Percentiles rank a stretch among this genome's conserved stretches.
These are phyloP conservation scores for Drosophila mayaguana DNA, from an alignment of 2,888 invertebrate genomes.

Conservation along the genomic window DNA sequence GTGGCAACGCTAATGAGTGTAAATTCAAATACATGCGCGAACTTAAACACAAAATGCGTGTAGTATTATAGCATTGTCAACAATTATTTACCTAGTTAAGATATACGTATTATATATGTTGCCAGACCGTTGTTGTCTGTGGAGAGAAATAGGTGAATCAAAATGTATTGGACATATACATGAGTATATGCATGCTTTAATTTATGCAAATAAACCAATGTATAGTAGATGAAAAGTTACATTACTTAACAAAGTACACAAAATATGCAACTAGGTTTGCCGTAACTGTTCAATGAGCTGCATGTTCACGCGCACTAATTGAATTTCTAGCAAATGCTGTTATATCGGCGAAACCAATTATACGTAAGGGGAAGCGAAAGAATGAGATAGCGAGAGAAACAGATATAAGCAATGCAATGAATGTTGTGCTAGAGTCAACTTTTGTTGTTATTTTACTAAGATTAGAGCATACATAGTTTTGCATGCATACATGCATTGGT, in stretches of 20 bases:
- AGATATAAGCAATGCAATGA: background rate
- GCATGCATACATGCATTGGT: background rate
- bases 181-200: background rate
- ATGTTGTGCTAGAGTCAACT: background rate
- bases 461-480: constrained; percentile 8
- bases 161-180: background rate
- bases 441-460: constrained; percentile 6
- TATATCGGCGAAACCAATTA: constrained; percentile 2
- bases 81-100: too few relatives aligned
- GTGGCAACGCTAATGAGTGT: too few relatives aligned
- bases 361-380: background rate
- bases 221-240: background rate
- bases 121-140: background rate
- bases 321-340: constrained; percentile 22
- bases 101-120: too few relatives aligned
- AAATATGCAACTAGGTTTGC: background rate
- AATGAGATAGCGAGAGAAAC: background rate
- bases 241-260: background rate
- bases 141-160: background rate
- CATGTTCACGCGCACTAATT: constrained; percentile 38
- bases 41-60: too few relatives aligned
- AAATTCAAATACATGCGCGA: too few relatives aligned
- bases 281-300: constrained; percentile 12
- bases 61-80: too few relatives aligned
- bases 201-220: too few relatives aligned